Conservation (phyloP, 2,797 vertebrate species). For the Typhlichthys eigenmanni region DNA sequence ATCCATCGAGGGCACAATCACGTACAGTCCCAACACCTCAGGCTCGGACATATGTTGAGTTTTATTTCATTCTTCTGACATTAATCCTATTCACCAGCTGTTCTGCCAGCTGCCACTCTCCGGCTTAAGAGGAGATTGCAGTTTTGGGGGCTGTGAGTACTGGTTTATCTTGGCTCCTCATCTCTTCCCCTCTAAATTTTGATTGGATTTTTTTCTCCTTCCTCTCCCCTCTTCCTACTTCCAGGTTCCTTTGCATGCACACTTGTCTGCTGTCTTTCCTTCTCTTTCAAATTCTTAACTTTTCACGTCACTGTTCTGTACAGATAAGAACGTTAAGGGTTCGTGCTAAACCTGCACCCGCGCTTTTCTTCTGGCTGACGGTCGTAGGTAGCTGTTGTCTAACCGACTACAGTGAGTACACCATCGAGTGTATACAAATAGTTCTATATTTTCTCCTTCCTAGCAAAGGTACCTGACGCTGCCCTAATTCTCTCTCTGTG, state of each 20-base stretch:
- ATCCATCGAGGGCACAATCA: slow-evolving; percentile 97
- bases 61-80: slow-evolving; percentile 99
- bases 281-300: slow-evolving; percentile 48
- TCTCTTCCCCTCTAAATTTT: slow-evolving; percentile 77
- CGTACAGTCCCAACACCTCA: slow-evolving; percentile 96
- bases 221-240: slow-evolving; percentile 49
- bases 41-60: slow-evolving; percentile 99
- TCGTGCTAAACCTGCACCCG: slow-evolving; percentile 28
- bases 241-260: slow-evolving; percentile 59
- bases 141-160: slow-evolving; percentile 91
- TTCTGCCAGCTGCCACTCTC: slow-evolving; percentile 99
- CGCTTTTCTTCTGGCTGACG: slow-evolving; percentile 27
- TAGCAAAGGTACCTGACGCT: slow-evolving; percentile 15
- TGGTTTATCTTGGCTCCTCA: slow-evolving; percentile 84
- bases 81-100: slow-evolving; percentile 99
- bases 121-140: slow-evolving; percentile 95
- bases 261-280: slow-evolving; percentile 27
- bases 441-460: too few species aligned
- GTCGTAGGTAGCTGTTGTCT: slow-evolving; percentile 31
- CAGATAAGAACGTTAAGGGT: slow-evolving; percentile 24
- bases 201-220: slow-evolving; percentile 67
- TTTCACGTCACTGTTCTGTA: slow-evolving; percentile 36
- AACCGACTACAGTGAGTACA: background rate
- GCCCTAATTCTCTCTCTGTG: slow-evolving; percentile 6
- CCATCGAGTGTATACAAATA: too few species aligned